These are phyloP conservation scores for Fistularia commersonii DNA, from an alignment of 2,797 vertebrate genomes.

Conservation along the genomic window DNA sequence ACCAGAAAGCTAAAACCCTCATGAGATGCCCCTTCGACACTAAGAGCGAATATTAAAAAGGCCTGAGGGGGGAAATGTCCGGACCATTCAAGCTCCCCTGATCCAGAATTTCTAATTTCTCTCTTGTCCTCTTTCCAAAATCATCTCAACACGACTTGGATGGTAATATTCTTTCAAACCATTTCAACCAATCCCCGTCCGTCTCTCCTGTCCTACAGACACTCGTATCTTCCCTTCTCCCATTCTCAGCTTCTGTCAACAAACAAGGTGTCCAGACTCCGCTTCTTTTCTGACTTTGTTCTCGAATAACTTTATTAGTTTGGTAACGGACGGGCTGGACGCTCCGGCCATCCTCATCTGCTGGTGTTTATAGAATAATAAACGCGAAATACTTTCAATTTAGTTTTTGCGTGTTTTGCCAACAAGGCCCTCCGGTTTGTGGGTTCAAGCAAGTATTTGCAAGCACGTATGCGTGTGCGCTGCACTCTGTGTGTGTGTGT, in stretches of 20 bases:
- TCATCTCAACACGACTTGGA: slow-evolving; percentile 1
- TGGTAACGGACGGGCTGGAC: slow-evolving; percentile 22
- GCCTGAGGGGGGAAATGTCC: slow-evolving; percentile 37
- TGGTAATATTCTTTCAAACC: neutral
- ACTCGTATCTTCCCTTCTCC: neutral
- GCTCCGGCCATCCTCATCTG: slow-evolving; percentile 24
- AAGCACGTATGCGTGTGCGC: slow-evolving; percentile 20
- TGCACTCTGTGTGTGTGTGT: slow-evolving; percentile 24
- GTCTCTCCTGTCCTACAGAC: neutral
- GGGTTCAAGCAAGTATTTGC: slow-evolving; percentile 50
- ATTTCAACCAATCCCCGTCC: slow-evolving; percentile 3
- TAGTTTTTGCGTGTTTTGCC: slow-evolving; percentile 58
- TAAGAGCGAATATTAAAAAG: slow-evolving; percentile 32
- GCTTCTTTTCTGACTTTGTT: slow-evolving; percentile 34
- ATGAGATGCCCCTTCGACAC: slow-evolving; percentile 26
- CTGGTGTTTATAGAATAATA: slow-evolving; percentile 61
- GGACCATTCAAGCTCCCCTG: slow-evolving; percentile 9
- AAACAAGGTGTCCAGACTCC: slow-evolving; percentile 34
- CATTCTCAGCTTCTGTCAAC: slow-evolving; percentile 31
- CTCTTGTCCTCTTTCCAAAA: slow-evolving; percentile 17
- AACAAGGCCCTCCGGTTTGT: slow-evolving; percentile 37
- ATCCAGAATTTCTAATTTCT: slow-evolving; percentile 1
- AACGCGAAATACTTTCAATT: slow-evolving; percentile 56
- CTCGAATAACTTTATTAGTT: slow-evolving; percentile 52
- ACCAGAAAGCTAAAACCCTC: slow-evolving; percentile 40